phyloP scores from a whole-genome alignment of 2,113 vertebrate species.

The Thomomys bottae region DNA sequence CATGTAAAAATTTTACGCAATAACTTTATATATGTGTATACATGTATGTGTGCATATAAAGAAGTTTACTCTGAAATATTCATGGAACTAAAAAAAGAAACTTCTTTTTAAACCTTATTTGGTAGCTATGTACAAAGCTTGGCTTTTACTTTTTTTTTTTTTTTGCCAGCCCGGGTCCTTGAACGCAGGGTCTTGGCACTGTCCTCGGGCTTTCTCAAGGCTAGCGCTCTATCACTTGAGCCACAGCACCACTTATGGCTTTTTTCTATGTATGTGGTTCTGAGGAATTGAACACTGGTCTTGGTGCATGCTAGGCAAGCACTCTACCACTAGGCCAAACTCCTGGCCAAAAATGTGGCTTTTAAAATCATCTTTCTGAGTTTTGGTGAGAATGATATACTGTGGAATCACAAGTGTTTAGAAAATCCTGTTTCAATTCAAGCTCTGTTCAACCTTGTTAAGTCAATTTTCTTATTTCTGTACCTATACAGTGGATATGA shows the following conservation, averaged over 20 bases:
- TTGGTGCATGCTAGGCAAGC: too few species aligned
- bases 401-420: not conserved
- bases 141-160: too few species aligned
- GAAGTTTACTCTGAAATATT: slow-evolving; percentile 32
- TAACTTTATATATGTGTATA: not conserved
- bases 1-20: not conserved
- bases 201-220: too few species aligned
- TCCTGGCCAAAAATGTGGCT: not conserved
- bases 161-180: too few species aligned
- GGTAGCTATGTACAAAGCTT: not conserved
- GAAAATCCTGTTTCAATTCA: not conserved
- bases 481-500: not conserved
- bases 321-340: too few species aligned
- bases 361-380: not conserved
- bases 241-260: too few species aligned
- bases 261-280: too few species aligned
- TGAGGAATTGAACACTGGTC: too few species aligned
- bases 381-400: not conserved
- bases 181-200: too few species aligned
- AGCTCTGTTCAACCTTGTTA: slow-evolving; percentile 22
- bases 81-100: slow-evolving; percentile 31
- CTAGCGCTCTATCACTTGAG: too few species aligned
- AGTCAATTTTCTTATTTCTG: not conserved
- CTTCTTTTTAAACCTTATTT: slow-evolving; percentile 29
- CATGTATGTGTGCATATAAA: not conserved